These are phyloP conservation scores for Cylas formicarius DNA, from an alignment of 1,140 invertebrate species.

Conservation along the genomic window DNA sequence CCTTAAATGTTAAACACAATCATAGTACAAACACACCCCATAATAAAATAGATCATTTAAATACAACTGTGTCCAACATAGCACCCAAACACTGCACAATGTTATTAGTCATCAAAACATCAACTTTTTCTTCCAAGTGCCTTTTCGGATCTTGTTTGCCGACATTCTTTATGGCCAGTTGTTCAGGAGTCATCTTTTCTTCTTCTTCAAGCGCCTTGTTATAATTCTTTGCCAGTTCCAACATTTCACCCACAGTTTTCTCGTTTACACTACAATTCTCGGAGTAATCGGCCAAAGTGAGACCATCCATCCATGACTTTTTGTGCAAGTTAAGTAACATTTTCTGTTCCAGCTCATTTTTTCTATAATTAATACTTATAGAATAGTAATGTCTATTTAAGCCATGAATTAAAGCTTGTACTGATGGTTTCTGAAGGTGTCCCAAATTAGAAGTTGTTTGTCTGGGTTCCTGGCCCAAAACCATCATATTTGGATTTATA, in stretches of 20 bases:
- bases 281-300: slow-evolving; percentile 90
- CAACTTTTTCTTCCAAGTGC: slow-evolving; percentile 98
- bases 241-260: slow-evolving; percentile 90
- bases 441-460: slow-evolving; percentile 99
- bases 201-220: slow-evolving; percentile 99
- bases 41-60: slow-evolving; percentile 55
- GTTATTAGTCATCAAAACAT: slow-evolving; percentile 94
- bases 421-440: slow-evolving; percentile 98
- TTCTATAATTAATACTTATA: slow-evolving; percentile 98
- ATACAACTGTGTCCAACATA: slow-evolving; percentile 97
- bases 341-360: slow-evolving; percentile 98
- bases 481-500: slow-evolving; percentile 99
- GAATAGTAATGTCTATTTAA: slow-evolving; percentile 99
- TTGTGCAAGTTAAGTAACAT: slow-evolving; percentile 99
- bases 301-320: slow-evolving; percentile 99
- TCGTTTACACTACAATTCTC: slow-evolving; percentile 90
- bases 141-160: slow-evolving; percentile 99
- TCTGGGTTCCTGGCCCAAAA: slow-evolving; percentile 94
- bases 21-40: not conserved
- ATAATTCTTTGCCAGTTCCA: slow-evolving; percentile 96
- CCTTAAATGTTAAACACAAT: slow-evolving; percentile 5
- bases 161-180: slow-evolving; percentile 98
- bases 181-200: slow-evolving; percentile 99
- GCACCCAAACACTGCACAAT: slow-evolving; percentile 98
- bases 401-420: slow-evolving; percentile 98